Evolutionary conservation across 1,140 invertebrate genomes (phyloP).

Genomic region (Colletes gigas): DNA sequence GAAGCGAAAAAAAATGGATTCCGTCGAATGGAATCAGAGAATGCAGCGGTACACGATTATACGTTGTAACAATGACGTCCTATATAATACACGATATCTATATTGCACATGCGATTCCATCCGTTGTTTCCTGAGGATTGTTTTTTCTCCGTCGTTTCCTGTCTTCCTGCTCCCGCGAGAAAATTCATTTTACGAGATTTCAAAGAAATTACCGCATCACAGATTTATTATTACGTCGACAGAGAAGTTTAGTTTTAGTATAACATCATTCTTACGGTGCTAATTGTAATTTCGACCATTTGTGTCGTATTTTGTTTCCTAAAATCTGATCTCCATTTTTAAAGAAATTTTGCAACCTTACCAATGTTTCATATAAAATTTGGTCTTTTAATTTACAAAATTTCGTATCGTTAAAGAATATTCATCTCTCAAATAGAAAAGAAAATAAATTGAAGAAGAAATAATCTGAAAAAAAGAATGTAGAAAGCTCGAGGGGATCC

Average conservation of each 20-base stretch:
- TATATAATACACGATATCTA: conserved; percentile 59
- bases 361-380: not conserved
- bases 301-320: too few species aligned
- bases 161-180: not conserved
- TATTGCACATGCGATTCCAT: not conserved
- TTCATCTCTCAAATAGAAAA: too few species aligned
- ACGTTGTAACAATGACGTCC: conserved; percentile 67
- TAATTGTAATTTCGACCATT: too few species aligned
- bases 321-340: too few species aligned
- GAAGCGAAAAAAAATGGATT: not conserved
- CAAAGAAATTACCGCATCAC: too few species aligned
- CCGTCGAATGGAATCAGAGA: conserved; percentile 18
- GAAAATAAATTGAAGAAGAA: too few species aligned
- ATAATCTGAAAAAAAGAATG: too few species aligned
- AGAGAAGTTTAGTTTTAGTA: too few species aligned
- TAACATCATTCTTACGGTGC: too few species aligned
- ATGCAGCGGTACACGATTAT: conserved; percentile 52
- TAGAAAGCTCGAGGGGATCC: not conserved
- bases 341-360: too few species aligned
- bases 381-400: not conserved
- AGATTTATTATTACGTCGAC: too few species aligned
- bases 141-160: not conserved
- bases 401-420: not conserved
- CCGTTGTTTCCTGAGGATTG: not conserved
- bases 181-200: not conserved